These are phyloP conservation scores for Oryzias sinensis DNA, from an alignment of 2,797 vertebrate genomes.

Conservation along the genomic window DNA sequence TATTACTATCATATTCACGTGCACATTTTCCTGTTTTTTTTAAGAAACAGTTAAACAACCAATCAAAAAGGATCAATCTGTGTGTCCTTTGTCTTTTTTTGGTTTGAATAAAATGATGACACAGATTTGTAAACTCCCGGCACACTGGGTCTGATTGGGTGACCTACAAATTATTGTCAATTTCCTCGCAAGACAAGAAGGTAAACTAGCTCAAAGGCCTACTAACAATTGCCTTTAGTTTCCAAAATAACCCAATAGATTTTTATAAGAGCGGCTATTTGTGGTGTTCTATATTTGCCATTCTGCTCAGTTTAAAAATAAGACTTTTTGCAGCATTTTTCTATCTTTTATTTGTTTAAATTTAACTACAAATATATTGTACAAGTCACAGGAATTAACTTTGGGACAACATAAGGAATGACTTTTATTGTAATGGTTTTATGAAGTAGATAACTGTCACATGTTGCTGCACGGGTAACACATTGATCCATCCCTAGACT, in stretches of 20 bases:
- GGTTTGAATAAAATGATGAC: neutral
- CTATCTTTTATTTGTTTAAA: too few species aligned
- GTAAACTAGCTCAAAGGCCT: neutral
- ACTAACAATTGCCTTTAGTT: neutral
- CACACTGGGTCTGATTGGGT: neutral
- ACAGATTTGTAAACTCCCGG: neutral
- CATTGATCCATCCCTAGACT: neutral
- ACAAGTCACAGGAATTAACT: neutral
- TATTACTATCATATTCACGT: too few species aligned
- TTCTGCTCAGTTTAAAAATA: neutral
- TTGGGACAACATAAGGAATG: neutral
- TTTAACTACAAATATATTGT: too few species aligned
- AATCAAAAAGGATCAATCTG: too few species aligned
- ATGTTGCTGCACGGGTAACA: neutral
- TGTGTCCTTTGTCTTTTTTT: neutral
- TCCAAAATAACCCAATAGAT: neutral
- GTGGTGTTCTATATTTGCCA: neutral
- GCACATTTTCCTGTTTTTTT: too few species aligned
- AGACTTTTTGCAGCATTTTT: too few species aligned
- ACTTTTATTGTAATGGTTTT: neutral
- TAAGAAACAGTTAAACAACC: too few species aligned
- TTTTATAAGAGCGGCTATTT: neutral
- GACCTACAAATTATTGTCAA: slow-evolving; percentile 1
- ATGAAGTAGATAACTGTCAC: neutral
- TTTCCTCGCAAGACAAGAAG: neutral